These are phyloP conservation scores for Gnathonemus echidnorhynchus DNA, from an alignment of 2,113 vertebrate species.

Conservation along the genomic window DNA sequence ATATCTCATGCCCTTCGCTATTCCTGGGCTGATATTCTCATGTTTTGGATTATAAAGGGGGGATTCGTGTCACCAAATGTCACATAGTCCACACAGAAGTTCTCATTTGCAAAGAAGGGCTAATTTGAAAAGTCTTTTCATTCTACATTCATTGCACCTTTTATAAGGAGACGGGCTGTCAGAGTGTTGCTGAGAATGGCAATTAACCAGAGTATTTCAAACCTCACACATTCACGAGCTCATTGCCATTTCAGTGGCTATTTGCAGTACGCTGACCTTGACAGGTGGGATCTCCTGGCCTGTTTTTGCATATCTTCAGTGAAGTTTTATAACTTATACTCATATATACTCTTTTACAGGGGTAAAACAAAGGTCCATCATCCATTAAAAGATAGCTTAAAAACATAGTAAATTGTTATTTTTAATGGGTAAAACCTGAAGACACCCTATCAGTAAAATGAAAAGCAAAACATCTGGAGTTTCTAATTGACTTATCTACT, in stretches of 20 bases:
- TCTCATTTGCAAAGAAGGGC: not conserved
- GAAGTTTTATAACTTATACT: not conserved
- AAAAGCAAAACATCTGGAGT: not conserved
- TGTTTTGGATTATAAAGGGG: not conserved
- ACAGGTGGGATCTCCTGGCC: not conserved
- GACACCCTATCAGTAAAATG: not conserved
- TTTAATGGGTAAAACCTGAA: not conserved
- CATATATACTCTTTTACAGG: not conserved
- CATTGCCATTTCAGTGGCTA: not conserved
- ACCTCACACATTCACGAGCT: not conserved
- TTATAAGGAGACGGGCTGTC: not conserved
- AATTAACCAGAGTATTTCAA: not conserved
- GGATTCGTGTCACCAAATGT: not conserved
- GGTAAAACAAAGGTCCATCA: not conserved
- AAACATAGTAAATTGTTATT: not conserved
- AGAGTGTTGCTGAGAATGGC: not conserved
- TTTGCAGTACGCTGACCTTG: not conserved
- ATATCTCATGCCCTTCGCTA: not conserved
- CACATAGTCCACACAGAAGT: not conserved
- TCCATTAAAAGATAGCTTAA: not conserved
- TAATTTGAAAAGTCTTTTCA: not conserved
- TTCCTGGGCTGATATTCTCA: not conserved
- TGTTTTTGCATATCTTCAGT: not conserved
- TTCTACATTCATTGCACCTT: not conserved
- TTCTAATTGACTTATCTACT: not conserved